Base-by-base conservation (phyloP, 2,797 vertebrate genomes). In the Acipenser ruthenus region DNA sequence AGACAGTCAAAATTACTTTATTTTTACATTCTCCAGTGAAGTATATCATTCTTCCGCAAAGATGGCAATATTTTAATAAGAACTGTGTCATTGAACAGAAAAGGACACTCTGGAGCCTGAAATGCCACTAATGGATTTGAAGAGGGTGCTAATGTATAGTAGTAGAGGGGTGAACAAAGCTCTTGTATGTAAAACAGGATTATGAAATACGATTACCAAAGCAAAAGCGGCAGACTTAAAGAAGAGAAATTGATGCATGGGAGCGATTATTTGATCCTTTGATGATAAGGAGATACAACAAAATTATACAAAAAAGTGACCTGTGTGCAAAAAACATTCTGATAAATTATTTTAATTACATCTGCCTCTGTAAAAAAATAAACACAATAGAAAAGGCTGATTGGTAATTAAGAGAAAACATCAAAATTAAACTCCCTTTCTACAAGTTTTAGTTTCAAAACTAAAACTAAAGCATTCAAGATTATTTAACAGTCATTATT, bases 81-180 rank as follows among this genome's bases (percentile, higher is more conserved):
- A 81, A 75, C 70, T 74, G 79, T 83, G 75, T 84, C 84, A 68
- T 71, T 82, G 81, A 83, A 80, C 79, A 83, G 77, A 72, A 73
- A 79, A 71, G 48, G 80, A 77, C 80, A 77, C 80, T 77, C 75
- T 80, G 79, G 81, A 82, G 80, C 81, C 78, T 80, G 76, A 76
- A 83, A 88, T 83, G 80, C 75, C 73, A 79, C 84, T 91, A 92
- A 93, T 90, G 87, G 88, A 85, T 88, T 82, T 87, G 84, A 85
- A 91, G 88, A 89, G 87, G 87, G 77, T 85, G 81, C 81, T 86
- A 87, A 90, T 88, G 83, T 75, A 78, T 81, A 79, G 82, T 74
- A 86, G 82, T 80, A 85, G 79, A 76, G 77, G 79, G 79, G 80
- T 79, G 80, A 83, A 82, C 71, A 79, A 81, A 87, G 78, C 82